Conservation (phyloP, 2,797 vertebrate species). For the Melanotaenia maccullochi region DNA sequence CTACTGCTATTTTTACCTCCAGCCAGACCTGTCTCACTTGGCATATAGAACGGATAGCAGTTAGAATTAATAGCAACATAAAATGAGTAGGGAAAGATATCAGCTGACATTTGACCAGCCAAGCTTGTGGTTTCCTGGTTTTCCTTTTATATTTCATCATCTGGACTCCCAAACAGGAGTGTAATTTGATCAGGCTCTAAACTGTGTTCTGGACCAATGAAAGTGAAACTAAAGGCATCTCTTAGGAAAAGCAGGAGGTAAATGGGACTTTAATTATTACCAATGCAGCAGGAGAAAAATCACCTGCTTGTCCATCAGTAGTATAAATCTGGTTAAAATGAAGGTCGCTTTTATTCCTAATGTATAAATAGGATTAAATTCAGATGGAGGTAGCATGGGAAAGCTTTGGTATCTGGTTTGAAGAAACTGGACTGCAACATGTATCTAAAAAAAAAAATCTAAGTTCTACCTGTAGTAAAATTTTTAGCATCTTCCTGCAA, state of each 20-base stretch:
- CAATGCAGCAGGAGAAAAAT: constrained; percentile 9
- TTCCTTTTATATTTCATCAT: constrained; percentile 16
- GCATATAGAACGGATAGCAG: not conserved
- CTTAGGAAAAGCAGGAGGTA: not conserved
- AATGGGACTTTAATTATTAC: constrained; percentile 38
- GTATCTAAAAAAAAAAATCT: no score
- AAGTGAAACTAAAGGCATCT: constrained; percentile 22
- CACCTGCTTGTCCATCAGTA: not conserved
- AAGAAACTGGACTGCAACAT: not conserved
- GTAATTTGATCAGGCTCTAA: constrained; percentile 1
- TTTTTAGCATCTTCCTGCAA: not conserved
- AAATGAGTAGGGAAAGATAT: not conserved
- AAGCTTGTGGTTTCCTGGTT: constrained; percentile 15
- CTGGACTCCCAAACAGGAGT: not conserved
- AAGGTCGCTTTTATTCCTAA: constrained; percentile 20
- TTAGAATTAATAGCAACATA: not conserved
- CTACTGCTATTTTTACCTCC: constrained; percentile 33
- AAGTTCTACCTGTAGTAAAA: not conserved
- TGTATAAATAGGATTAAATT: constrained; percentile 43
- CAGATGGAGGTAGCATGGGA: constrained; percentile 18
- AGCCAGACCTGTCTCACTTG: not conserved
- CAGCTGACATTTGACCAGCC: constrained; percentile 44
- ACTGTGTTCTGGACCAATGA: constrained; percentile 23
- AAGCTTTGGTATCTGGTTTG: not conserved
- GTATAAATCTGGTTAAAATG: constrained; percentile 24